Evolutionary conservation across 2,797 vertebrate genomes (phyloP), one percentile per base, ranked within the genome.

Genomic region (Rhabdomys pumilio): DNA sequence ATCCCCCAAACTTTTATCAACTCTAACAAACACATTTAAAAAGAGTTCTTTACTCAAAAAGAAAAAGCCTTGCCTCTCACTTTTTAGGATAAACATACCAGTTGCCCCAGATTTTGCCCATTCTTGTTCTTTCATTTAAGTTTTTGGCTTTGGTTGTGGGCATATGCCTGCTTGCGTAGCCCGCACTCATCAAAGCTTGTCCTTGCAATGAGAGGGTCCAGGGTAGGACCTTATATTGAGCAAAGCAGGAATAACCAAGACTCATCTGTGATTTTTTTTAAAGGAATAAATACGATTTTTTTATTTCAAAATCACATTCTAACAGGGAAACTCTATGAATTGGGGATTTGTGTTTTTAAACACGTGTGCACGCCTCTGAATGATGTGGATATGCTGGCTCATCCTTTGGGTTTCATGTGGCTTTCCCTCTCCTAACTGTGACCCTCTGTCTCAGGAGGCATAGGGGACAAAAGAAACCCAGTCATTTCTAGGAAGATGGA

Each of bases 161-260:
- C 29, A 31, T 41, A 81, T 3, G 34, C 12, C 67, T 34, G 12
- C 3, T 77, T 61, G 17, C 59, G 53, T 53, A 80, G 47, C 81
- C 67, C 19, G 89, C 7, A 88, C 41, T 82, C 44, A 94, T 53
- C 14, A 73, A 84, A 96, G 22, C 65, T 72, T 17, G 85, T 94
- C 17, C 57, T 84, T 50, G n/a, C 14, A 75, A 80, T 73, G 69
- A 63, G 38, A 95, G 93, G 9, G 59, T 61, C 29, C 53, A 88
- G 65, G 9, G 79, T 72, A 81, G n/a, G 81, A 69, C 72, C 79
- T 94, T 57, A 26, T 12, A 59, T 5, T 26, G 57, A 91, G 59
- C 53, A 80, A 81, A 91, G 50, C 41, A 86, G 38, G 6, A 44
- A 69, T 87, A 61, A 83, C 26, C 47, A 50, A 84, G 44, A 69